Percentiles rank a stretch among this genome's conserved stretches.
Evolutionary conservation across 2,888 invertebrate genomes (phyloP).

Genomic region (Phyllotreta cruciferae): DNA sequence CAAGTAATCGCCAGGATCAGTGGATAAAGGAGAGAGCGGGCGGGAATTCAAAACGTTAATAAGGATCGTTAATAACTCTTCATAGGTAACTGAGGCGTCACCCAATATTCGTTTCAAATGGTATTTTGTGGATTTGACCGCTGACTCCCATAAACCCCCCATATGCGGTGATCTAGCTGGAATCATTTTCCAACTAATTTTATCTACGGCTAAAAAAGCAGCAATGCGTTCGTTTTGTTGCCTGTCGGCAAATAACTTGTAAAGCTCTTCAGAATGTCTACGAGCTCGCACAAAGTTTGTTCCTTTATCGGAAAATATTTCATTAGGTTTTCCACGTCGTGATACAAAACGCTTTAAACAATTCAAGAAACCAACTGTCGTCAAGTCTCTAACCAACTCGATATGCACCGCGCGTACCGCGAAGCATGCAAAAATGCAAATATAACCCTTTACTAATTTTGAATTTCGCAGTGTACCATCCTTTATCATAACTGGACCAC

Average conservation of each 20-base stretch:
- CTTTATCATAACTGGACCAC: slow-evolving; percentile 1
- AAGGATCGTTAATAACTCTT: slow-evolving; percentile 50
- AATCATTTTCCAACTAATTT: not conserved
- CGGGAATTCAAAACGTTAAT: slow-evolving; percentile 50
- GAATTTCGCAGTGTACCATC: slow-evolving; percentile 1
- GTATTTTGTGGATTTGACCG: too few species aligned
- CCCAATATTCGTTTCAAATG: slow-evolving; percentile 40
- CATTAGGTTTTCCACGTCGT: slow-evolving; percentile 20
- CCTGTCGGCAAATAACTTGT: slow-evolving; percentile 3
- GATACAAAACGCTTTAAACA: slow-evolving; percentile 20
- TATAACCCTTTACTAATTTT: not conserved
- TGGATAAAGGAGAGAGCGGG: slow-evolving; percentile 44
- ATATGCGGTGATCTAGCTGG: not conserved
- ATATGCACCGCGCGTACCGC: slow-evolving; percentile 12
- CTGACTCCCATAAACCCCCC: not conserved
- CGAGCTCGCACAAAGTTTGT: slow-evolving; percentile 16
- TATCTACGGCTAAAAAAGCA: not conserved
- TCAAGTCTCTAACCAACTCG: slow-evolving; percentile 15
- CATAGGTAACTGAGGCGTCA: slow-evolving; percentile 42
- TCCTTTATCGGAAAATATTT: slow-evolving; percentile 21
- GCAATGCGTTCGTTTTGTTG: not conserved
- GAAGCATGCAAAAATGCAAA: slow-evolving; percentile 17
- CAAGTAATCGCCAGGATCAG: slow-evolving; percentile 44
- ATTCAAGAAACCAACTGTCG: slow-evolving; percentile 18
- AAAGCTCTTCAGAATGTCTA: slow-evolving; percentile 15